Percentiles rank a stretch among this genome's conserved stretches.
These are phyloP conservation scores for Hirtodrosophila trivittata DNA, from an alignment of 2,888 invertebrate genomes.

Conservation along the genomic window DNA sequence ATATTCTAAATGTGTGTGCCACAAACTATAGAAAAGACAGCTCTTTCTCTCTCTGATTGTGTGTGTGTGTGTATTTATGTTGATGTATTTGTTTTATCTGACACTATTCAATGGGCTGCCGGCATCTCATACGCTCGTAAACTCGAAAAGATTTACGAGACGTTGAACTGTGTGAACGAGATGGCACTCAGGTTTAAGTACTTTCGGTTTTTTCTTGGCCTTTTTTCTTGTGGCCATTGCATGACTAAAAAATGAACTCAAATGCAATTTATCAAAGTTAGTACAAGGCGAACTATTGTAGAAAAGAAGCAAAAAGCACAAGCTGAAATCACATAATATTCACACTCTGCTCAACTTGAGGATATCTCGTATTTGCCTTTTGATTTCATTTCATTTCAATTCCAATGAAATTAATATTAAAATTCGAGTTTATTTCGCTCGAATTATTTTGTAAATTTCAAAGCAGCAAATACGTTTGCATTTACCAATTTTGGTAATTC, in stretches of 20 bases:
- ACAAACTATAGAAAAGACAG: no score
- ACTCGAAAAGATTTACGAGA: constrained; percentile 58
- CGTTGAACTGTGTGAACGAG: constrained; percentile 60
- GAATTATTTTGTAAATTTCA: no score
- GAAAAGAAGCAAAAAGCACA: background rate
- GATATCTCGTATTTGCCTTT: constrained; percentile 12
- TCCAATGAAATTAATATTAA: no score
- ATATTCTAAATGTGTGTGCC: no score
- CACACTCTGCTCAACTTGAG: background rate
- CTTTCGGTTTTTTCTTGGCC: background rate
- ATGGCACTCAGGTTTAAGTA: constrained; percentile 16
- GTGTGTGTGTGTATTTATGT: constrained; percentile 3
- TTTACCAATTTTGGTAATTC: no score
- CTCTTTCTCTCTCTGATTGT: constrained; percentile 9
- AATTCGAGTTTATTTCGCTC: no score
- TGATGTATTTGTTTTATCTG: constrained; percentile 54
- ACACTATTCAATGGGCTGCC: constrained; percentile 54
- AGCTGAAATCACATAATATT: background rate
- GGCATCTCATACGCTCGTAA: constrained; percentile 48
- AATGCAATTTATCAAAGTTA: constrained; percentile 57
- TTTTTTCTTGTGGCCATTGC: constrained; percentile 6
- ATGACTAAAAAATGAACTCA: constrained; percentile 40
- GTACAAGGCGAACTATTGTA: constrained; percentile 30
- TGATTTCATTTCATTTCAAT: no score
- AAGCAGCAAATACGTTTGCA: no score